Percentiles rank a stretch among this genome's conserved stretches.
Evolutionary conservation across 2,797 vertebrate species (phyloP).

Genomic region (Paramormyrops hopkinsi): DNA sequence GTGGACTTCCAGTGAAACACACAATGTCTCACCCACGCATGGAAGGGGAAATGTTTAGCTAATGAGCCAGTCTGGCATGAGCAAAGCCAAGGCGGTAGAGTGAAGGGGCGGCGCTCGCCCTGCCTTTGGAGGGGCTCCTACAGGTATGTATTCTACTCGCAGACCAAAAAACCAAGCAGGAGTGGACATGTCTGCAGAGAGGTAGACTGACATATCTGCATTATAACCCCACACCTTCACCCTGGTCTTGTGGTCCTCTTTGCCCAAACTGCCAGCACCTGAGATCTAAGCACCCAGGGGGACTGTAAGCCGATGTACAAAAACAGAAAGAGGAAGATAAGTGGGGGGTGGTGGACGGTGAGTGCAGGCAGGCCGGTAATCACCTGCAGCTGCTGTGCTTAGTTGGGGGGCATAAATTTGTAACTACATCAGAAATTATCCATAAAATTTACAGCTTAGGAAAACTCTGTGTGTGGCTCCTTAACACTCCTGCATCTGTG

Average conservation of each 20-base stretch:
- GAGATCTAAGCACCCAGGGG: background rate
- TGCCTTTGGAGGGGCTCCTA: background rate
- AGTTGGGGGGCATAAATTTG: conserved; percentile 57
- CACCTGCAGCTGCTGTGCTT: conserved; percentile 57
- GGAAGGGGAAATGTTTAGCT: conserved; percentile 51
- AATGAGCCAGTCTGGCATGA: conserved; percentile 65
- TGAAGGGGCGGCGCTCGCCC: background rate
- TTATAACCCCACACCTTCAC: background rate
- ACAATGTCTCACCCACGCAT: conserved; percentile 46
- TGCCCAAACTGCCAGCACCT: background rate
- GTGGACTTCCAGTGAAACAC: conserved; percentile 63
- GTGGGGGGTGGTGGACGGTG: conserved; percentile 15
- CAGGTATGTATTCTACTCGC: background rate
- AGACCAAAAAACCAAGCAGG: background rate
- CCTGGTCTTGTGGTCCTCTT: background rate
- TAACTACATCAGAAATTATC: conserved; percentile 68
- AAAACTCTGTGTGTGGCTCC: conserved; percentile 60
- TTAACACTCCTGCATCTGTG: conserved; percentile 52
- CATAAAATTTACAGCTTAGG: conserved; percentile 65
- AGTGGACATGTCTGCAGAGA: background rate
- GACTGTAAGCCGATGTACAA: background rate
- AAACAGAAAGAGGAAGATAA: background rate
- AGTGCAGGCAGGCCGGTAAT: conserved; percentile 43
- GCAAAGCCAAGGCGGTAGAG: conserved; percentile 53
- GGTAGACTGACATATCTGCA: background rate